These are phyloP conservation scores for Corvus moneduloides DNA, from an alignment of 2,113 vertebrate species.

Conservation along the genomic window DNA sequence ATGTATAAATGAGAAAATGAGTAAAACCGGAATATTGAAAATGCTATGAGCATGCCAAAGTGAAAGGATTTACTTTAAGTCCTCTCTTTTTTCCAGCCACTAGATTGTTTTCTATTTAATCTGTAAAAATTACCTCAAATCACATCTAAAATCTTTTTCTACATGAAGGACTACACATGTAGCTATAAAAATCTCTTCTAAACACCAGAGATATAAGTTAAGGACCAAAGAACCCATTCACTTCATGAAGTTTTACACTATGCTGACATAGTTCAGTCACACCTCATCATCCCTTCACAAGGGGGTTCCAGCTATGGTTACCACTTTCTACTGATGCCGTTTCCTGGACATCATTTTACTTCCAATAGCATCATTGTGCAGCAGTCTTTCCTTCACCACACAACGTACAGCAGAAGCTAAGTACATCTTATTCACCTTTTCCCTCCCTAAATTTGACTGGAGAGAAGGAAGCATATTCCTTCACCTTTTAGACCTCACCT, in stretches of 20 bases:
- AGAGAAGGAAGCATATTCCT: background rate
- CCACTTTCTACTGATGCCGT: background rate
- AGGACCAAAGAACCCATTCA: background rate
- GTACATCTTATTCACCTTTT: background rate
- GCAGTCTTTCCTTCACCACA: background rate
- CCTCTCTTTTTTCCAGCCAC: background rate
- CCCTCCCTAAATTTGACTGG: background rate
- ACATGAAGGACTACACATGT: accelerated
- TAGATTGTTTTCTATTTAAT: background rate
- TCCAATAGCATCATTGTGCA: background rate
- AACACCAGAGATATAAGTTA: background rate
- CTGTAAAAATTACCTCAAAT: background rate
- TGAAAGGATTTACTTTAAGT: background rate
- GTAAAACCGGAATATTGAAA: background rate
- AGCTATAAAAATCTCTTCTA: background rate
- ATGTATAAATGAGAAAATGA: background rate
- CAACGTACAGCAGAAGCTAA: background rate
- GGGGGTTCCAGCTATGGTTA: background rate
- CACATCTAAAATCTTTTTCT: background rate
- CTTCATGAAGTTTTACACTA: background rate
- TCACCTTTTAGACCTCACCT: background rate
- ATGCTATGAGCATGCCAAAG: background rate
- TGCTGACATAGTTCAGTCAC: background rate
- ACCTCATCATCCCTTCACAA: background rate
- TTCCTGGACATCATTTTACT: background rate